A percentile compares a stretch with the other conserved stretches of the same genome.
phyloP scores from a whole-genome alignment of 2,113 vertebrate genomes.

The Oceanites oceanicus region DNA sequence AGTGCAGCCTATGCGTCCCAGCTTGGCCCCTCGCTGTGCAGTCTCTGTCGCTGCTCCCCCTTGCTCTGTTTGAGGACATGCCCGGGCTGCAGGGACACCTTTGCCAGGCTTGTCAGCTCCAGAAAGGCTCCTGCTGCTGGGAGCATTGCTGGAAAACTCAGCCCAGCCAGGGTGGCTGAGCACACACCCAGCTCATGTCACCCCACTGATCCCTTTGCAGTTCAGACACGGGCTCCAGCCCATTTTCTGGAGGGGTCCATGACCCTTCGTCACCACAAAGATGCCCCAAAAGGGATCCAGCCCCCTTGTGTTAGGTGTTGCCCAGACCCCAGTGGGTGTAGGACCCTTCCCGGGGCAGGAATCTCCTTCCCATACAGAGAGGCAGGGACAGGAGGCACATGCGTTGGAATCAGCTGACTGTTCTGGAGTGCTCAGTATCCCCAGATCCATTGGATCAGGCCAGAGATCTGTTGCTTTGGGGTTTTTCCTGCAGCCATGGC shows the following conservation, averaged over 20 bases:
- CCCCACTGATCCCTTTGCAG: not conserved
- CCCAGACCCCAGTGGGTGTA: not conserved
- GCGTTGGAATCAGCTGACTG: fast-evolving
- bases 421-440: fast-evolving
- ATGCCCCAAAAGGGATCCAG: not conserved
- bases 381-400: not conserved
- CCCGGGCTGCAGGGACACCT: not conserved
- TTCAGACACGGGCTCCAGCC: not conserved
- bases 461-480: not conserved
- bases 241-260: fast-evolving
- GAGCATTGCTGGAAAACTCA: not conserved
- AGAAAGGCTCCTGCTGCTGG: fast-evolving
- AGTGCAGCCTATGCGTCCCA: fast-evolving
- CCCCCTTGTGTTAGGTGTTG: not conserved
- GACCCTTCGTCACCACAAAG: not conserved
- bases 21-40: fast-evolving
- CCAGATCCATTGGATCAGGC: not conserved
- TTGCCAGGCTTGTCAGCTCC: fast-evolving
- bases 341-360: not conserved
- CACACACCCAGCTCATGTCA: not conserved
- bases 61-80: not conserved
- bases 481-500: not conserved
- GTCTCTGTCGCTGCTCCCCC: not conserved
- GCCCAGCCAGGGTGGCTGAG: not conserved
- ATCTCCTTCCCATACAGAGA: not conserved